Evolutionary conservation across 2,888 invertebrate species (phyloP).

Genomic region (Parthenolecanium corni): DNA sequence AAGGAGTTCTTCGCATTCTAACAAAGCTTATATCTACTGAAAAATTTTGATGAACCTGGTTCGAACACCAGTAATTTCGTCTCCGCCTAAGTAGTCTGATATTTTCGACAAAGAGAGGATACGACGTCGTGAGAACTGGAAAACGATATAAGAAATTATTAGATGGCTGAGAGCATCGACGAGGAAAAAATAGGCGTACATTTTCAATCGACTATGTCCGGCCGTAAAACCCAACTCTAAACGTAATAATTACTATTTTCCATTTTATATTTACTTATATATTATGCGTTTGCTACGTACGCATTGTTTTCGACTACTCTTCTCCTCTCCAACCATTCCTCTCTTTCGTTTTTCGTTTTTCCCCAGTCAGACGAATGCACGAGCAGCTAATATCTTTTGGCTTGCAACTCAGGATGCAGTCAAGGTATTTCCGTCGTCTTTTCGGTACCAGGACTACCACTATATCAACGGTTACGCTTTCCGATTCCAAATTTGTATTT

Average conservation of each 20-base stretch:
- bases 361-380: background rate
- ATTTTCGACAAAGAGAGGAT: too few species aligned
- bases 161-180: background rate
- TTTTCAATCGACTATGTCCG: background rate
- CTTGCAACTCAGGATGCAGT: conserved; percentile 11
- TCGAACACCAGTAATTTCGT: too few species aligned
- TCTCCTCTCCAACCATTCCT: background rate
- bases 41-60: too few species aligned
- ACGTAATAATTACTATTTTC: background rate
- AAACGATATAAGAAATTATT: background rate
- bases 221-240: background rate
- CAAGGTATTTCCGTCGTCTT: conserved; percentile 10
- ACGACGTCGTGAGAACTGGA: background rate
- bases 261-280: too few species aligned
- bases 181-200: background rate
- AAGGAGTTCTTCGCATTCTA: too few species aligned
- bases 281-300: too few species aligned
- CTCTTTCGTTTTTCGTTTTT: background rate
- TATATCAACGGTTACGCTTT: background rate
- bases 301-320: background rate
- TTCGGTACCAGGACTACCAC: background rate
- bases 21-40: too few species aligned
- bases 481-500: background rate
- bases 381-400: background rate
- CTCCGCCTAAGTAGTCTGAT: too few species aligned